Percentiles rank a stretch among this genome's conserved stretches.
These are phyloP conservation scores for Babyrousa celebensis DNA, from an alignment of 2,797 vertebrate genomes.

Conservation along the genomic window DNA sequence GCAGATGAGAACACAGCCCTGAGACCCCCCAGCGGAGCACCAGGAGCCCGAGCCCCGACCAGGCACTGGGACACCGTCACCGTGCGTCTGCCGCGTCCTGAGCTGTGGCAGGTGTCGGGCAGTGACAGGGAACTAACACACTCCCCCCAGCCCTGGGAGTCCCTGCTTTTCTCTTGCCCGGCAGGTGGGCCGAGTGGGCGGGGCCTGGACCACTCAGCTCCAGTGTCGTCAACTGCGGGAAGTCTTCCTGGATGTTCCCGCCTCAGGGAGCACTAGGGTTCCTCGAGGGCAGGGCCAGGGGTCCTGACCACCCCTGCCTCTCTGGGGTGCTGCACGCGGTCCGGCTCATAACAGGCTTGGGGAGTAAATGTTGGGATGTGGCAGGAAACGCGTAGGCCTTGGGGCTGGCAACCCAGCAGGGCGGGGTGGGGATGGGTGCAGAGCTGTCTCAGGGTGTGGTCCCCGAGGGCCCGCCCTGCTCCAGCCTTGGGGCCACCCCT, in stretches of 20 bases:
- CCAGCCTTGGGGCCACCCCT: not conserved
- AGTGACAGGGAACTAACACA: not conserved
- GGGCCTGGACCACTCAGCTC: fast-evolving
- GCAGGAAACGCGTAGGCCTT: not conserved
- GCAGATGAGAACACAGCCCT: not conserved
- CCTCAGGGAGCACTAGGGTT: not conserved
- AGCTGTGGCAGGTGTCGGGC: not conserved
- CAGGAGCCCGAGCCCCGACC: too few species aligned
- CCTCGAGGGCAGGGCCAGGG: not conserved
- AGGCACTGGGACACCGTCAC: fast-evolving
- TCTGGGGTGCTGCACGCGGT: not conserved
- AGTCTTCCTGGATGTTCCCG: not conserved
- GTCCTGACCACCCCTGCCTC: not conserved
- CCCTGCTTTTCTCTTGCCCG: not conserved
- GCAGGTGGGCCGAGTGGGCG: not conserved
- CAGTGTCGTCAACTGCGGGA: not conserved
- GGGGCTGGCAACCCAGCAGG: too few species aligned
- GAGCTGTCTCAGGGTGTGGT: fast-evolving
- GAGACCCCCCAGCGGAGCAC: not conserved
- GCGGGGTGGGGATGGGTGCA: not conserved
- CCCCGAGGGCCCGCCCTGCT: too few species aligned
- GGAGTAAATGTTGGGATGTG: fast-evolving
- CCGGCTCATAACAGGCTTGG: not conserved
- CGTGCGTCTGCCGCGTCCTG: fast-evolving
- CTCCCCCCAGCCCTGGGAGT: not conserved